Evolutionary conservation across 2,113 vertebrate genomes (phyloP), one percentile per base, ranked within the genome.

Genomic region (Gymnogyps californianus): DNA sequence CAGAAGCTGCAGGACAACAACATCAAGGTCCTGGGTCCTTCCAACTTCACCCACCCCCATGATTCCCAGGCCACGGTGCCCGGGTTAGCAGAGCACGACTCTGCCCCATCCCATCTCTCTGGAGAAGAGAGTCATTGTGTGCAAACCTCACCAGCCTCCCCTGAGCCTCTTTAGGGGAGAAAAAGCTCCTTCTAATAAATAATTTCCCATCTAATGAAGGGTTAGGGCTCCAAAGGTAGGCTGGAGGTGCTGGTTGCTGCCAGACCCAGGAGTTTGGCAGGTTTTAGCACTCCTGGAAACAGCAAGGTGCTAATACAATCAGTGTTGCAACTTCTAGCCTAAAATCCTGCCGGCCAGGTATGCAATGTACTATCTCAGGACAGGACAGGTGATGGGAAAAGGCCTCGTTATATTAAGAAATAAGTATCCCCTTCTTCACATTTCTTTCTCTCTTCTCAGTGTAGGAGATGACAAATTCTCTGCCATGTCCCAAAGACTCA

Each of bases 381-480:
- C 80, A 78, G 16, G 42, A 91, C 57, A 90, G 34, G 47, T 47
- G 34, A 25, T 36, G 31, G 32, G 18, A 65, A 75, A 32, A 79
- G 14, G 15, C 24, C 15, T 31, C 6, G 2, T 11, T 59, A 66
- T 59, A 22, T 29, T 58, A 92, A 92, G 87, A 92, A 97, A 83
- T 95, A 4, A 87, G 9, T 42, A 58, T 62, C 47, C n/a, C 32
- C 65, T 89, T 78, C 72, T 61, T 58, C 64, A 74, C 3, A 14
- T 95, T 96, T 87, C 90, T 91, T 95, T 72, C 89, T 87, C 78
- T 92, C 82, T 58, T 79, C 66, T 77, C 57, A 54, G 42, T 7
- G 15, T 46, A 96, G 84, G 89, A 96, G 92, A 95, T 87, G 93
- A 97, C 90, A 81, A 85, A 77, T 87, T 91, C 83, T 89, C 92